Conservation (phyloP, 2,113 vertebrate species). For the Jaculus jaculus region DNA sequence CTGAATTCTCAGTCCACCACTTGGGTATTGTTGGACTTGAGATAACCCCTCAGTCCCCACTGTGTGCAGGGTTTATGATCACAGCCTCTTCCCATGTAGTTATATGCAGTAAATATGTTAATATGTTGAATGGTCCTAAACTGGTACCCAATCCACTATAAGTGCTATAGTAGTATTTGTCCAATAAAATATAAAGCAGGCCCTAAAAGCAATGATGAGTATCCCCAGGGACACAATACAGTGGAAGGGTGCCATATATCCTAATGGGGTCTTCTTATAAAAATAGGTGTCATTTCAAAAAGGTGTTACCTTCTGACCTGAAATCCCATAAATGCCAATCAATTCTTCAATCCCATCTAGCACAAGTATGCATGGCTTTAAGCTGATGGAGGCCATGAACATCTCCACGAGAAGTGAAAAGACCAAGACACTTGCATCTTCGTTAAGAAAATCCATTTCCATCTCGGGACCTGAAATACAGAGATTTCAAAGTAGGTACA, state of each 20-base stretch:
- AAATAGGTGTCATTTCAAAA: not conserved
- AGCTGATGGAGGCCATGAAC: conserved; percentile 72
- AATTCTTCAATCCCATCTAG: conserved; percentile 74
- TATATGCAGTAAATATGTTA: not conserved
- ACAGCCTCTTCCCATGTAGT: not conserved
- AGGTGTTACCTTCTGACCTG: conserved; percentile 68
- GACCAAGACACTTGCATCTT: conserved; percentile 60
- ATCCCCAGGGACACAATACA: not conserved
- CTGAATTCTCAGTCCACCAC: not conserved
- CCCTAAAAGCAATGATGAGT: not conserved
- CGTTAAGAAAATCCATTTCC: conserved; percentile 46
- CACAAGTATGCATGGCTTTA: conserved; percentile 72
- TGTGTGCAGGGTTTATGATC: not conserved
- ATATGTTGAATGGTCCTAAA: not conserved
- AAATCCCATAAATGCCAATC: conserved; percentile 74
- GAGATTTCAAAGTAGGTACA: conserved; percentile 35
- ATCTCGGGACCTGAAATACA: conserved; percentile 31
- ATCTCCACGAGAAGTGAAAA: conserved; percentile 72
- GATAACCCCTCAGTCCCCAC: not conserved
- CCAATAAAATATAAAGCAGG: not conserved
- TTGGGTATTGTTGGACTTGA: not conserved
- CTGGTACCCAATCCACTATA: not conserved
- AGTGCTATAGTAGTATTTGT: not conserved
- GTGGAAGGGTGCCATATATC: not conserved
- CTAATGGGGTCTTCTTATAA: not conserved